Base-by-base conservation (phyloP, 2,113 vertebrate species). In the Procavia capensis region DNA sequence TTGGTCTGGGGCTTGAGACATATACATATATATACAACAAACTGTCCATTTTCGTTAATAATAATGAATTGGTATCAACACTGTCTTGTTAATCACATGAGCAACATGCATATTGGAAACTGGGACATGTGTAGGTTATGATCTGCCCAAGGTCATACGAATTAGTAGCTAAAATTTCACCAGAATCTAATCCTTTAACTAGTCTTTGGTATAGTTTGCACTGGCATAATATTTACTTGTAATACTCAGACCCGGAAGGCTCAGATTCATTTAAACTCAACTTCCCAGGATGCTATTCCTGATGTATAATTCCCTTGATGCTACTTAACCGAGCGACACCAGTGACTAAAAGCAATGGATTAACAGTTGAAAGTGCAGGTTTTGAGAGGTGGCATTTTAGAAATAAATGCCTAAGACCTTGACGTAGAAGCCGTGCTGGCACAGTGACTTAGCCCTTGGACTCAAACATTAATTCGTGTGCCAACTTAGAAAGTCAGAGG, bases 181-280 rank as follows among this genome's bases (percentile, higher is more conserved):
- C 75, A 74, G 80, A 93, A 2, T 57, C 64, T 91, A 39, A 27
- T 86, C 47, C 95, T 91, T 80, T 47, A 87, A 22, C 59, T 90
- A 27, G 14, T 64, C 63, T 92, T 94, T 81, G 13, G 80, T 59
- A 76, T 50, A 72, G 22, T 19, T 66, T 63, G 5, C 57, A 22
- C 83, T 81, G 34, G 10, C 85, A 90, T 74, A 90, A 78, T 70
- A 82, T 76, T 95, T 88, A 66, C 54, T 16, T 84, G 39, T 82
- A 59, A 74, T 39, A 85, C 45, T 39, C 27, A 54, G 68, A 95
- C 87, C 45, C 47, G 5, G 16, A 92, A 85, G 64, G 4, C 17
- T 75, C 31, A 17, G 57, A 9, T 68, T 50, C 27, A 57, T 63
- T 83, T 94, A 70, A 80, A 81, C 64, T 78, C 59, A 59, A 5